phyloP scores from a whole-genome alignment of 2,797 vertebrate genomes.

The Sebastes minor region DNA sequence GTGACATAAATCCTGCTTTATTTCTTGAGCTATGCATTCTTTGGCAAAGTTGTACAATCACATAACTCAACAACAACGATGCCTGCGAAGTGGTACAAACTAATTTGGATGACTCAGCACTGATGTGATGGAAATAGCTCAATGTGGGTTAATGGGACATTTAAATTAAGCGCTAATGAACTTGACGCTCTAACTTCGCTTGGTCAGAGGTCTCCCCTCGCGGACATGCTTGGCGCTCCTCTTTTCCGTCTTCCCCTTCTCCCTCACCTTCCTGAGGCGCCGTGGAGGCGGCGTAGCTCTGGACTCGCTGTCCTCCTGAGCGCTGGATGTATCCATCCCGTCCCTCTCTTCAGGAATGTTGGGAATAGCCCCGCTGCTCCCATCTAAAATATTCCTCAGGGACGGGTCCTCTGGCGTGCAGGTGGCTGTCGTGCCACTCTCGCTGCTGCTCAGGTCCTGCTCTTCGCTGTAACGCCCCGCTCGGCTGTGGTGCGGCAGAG shows the following conservation, averaged over 20 bases:
- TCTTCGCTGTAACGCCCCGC: conserved; percentile 81
- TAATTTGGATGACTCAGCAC: not conserved
- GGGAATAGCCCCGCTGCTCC: conserved; percentile 84
- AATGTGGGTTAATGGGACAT: not conserved
- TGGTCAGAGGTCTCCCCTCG: conserved; percentile 87
- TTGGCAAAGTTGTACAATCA: conserved; percentile 76
- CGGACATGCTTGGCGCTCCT: conserved; percentile 89
- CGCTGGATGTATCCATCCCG: conserved; percentile 80
- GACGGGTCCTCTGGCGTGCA: conserved; percentile 92
- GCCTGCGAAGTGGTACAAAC: conserved; percentile 37
- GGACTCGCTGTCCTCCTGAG: conserved; percentile 83
- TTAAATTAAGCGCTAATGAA: conserved; percentile 5
- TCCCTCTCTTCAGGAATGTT: conserved; percentile 86
- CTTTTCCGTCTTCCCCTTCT: conserved; percentile 85
- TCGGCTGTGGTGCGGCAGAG: conserved; percentile 78
- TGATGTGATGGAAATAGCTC: conserved; percentile 13
- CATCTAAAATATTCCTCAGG: conserved; percentile 87
- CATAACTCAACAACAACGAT: conserved; percentile 63
- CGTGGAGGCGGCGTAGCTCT: conserved; percentile 82
- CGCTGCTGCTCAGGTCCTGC: conserved; percentile 93
- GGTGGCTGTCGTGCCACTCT: conserved; percentile 90
- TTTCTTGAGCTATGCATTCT: conserved; percentile 56
- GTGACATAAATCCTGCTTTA: conserved; percentile 14
- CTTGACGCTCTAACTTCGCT: conserved; percentile 69
- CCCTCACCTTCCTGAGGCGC: conserved; percentile 83